Evolutionary conservation across 2,888 invertebrate genomes (phyloP).

Genomic region (Calliphora vomitoria): DNA sequence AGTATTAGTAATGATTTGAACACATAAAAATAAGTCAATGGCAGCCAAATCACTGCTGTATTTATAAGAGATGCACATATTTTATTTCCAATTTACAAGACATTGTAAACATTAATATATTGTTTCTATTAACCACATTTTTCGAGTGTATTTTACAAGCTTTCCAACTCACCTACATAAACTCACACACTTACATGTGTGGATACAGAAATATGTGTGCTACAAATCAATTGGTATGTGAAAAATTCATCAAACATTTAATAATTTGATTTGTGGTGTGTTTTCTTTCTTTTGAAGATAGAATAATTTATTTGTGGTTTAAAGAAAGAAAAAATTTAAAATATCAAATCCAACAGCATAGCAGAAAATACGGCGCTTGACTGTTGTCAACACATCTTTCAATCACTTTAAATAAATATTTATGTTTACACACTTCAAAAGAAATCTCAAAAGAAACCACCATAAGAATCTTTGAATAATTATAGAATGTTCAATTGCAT

Average conservation of each 20-base stretch:
- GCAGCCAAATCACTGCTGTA: too few species aligned
- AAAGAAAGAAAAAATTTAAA: neutral
- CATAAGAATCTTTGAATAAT: too few species aligned
- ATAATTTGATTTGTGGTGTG: conserved; percentile 26
- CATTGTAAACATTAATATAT: neutral
- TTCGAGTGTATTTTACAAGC: neutral
- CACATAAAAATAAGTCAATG: too few species aligned
- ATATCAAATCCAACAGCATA: neutral
- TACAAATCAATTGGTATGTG: conserved; percentile 29
- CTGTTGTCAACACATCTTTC: conserved; percentile 25
- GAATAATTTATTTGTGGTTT: conserved; percentile 41
- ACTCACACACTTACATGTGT: neutral
- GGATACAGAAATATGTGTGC: neutral
- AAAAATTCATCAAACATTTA: conserved; percentile 30
- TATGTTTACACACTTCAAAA: conserved; percentile 9
- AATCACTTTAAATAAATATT: conserved; percentile 26
- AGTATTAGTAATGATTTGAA: too few species aligned
- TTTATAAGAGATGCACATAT: too few species aligned
- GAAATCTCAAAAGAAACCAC: neutral
- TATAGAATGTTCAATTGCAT: neutral
- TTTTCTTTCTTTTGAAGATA: conserved; percentile 24
- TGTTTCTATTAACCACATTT: neutral
- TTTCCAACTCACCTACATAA: conserved; percentile 22
- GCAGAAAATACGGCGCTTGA: conserved; percentile 7
- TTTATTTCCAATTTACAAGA: too few species aligned